Evolutionary conservation across 1,140 invertebrate species (phyloP), one percentile per base, ranked within the genome.

Genomic region (Lithobius niger): DNA sequence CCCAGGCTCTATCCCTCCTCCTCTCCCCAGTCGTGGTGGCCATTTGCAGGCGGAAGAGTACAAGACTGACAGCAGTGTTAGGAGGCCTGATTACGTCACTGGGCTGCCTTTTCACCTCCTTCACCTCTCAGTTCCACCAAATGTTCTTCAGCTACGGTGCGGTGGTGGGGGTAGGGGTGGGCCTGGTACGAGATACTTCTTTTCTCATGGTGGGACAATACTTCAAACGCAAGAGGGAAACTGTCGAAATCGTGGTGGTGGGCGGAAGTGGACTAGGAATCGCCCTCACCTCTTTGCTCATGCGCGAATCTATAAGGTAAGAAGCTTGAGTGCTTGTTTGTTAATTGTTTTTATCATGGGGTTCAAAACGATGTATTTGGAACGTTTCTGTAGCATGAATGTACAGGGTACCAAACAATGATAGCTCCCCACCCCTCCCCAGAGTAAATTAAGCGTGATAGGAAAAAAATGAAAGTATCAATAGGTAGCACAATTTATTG

Each of bases 151-250:
- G 86, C 71, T 90, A 88, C 60, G 81, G 80, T 53, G 60, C 66
- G 15, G 61, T 72, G 10, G 57, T 79, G 71, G 88, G 87, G 18
- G 77, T 90, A 43, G 89, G 89, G 49, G 85, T 88, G 19, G 85
- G 87, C 45, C 75, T 89, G 70, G 83, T 85, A 15, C 70, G 83
- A 64, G 82, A 90, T 69, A 88, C 87, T 61, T 86, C 87, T 4
- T 88, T 84, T 15, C 69, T 93, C 58, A 91, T 92, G 85, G 83
- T 92, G 48, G 88, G 87, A 2, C 86, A 91, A 65, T 93, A 91
- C 71, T 92, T 92, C 76, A 88, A 89, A 65, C 67, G 84, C 57
- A 76, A 80, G 62, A 71, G 88, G 54, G 87, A 91, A 69, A 76
- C 88, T 43, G 88, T 91, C 19, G 88, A 93, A 70, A 85, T 91